These are phyloP conservation scores for Trachemys scripta DNA, from an alignment of 2,113 vertebrate species.

Conservation along the genomic window DNA sequence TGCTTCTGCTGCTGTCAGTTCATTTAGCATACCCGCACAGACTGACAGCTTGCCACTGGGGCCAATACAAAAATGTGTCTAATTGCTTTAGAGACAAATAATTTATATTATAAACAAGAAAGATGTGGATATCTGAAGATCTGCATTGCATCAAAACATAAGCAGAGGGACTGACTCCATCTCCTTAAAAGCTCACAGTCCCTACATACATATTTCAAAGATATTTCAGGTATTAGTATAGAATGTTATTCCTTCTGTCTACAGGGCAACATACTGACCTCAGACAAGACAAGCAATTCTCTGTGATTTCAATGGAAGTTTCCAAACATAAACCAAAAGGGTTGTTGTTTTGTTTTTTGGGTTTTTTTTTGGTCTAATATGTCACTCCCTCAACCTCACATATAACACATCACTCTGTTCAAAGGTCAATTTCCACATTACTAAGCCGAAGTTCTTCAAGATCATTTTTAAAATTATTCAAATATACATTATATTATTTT, in stretches of 20 bases:
- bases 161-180: neutral
- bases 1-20: neutral
- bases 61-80: neutral
- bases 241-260: neutral
- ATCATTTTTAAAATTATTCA: constrained; percentile 17
- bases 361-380: neutral
- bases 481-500: neutral
- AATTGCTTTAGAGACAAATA: neutral
- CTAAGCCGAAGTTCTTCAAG: neutral
- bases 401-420: neutral
- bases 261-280: neutral
- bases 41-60: neutral
- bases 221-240: neutral
- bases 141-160: neutral
- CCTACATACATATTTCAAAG: neutral
- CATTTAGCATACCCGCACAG: neutral
- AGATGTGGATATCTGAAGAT: neutral
- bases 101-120: neutral
- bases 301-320: neutral
- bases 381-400: neutral
- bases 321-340: neutral
- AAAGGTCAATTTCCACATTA: constrained; percentile 19
- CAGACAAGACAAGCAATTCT: neutral
- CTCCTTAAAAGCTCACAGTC: neutral
- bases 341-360: neutral